Base-by-base conservation (phyloP, 1,140 invertebrate species). In the Maconellicoccus hirsutus region DNA sequence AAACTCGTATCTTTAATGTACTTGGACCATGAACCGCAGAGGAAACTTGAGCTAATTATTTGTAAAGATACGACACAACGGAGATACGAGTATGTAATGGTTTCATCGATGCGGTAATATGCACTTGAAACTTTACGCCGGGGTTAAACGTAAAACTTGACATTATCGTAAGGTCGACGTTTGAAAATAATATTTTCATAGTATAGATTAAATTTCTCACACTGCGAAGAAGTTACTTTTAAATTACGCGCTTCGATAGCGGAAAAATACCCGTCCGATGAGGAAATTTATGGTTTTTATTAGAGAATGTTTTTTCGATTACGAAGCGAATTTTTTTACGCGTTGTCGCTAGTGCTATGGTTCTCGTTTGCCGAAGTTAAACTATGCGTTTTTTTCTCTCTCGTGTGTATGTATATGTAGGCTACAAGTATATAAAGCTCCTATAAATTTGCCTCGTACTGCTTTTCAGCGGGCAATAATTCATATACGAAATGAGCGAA, bases 341-440 rank as follows among this genome's bases (percentile, higher is more conserved):
- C 42, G 42, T 2, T 52, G 12, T 52, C 6, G 6, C 6, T 52
- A 6, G 42, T 16, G 42, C n/a, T 52, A 4, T 52, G 29, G 29
- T 33, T 33, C 29, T 33, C 29, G 29, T 33, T 33, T 33, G 29
- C 42, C n/a, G 6, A 52, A 52, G 42, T 52, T 52, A 52, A 52
- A 52, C 42, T 52, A 52, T 52, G 42, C 42, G 42, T 52, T 52
- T 52, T 52, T 52, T 16, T 52, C n/a, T 52, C 42, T 16, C 29
- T 16, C 42, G 42, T 52, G 42, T 52, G n/a, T 19, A 19, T 19
- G 16, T 52, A 52, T 52, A 52, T 52, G n/a, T 52, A 52, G 42
- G 42, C 42, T 52, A 52, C 42, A 66, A 66, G 61, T 66, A 66
- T 66, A 26, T 66, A 66, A 66, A 66, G 61, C 61, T 66, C 25